Conservation (phyloP, 2,797 vertebrate genomes). For the Xenopus petersii region DNA sequence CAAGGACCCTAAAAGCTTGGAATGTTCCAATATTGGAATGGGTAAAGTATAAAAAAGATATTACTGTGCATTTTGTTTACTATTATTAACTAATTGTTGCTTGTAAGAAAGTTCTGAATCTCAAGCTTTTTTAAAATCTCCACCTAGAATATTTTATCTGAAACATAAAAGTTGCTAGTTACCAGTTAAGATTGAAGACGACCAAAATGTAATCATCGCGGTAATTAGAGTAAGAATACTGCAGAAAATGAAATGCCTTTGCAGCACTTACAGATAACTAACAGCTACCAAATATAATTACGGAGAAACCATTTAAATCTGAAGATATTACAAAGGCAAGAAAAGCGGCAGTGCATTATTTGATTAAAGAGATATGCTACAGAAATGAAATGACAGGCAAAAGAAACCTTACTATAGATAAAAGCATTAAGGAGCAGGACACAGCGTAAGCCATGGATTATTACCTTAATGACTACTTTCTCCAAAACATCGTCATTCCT, state of each 20-base stretch:
- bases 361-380: neutral
- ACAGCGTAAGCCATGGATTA: neutral
- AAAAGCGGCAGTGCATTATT: neutral
- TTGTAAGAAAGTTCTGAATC: too few species aligned
- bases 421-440: neutral
- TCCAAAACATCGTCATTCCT: too few species aligned
- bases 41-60: too few species aligned
- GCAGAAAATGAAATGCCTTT: neutral
- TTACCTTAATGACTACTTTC: too few species aligned
- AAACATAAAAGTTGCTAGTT: neutral
- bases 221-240: neutral
- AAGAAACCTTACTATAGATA: neutral
- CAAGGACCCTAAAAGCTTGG: too few species aligned
- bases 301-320: neutral
- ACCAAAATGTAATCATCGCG: too few species aligned
- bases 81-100: too few species aligned
- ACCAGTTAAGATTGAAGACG: neutral
- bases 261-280: neutral
- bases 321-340: neutral
- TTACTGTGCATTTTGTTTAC: too few species aligned
- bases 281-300: neutral
- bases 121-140: too few species aligned
- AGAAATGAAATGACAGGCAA: neutral
- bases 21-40: too few species aligned
- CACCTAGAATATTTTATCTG: too few species aligned